These are phyloP conservation scores for Hirudinaria manillensis DNA, from an alignment of 2,888 invertebrate genomes.

Conservation along the genomic window DNA sequence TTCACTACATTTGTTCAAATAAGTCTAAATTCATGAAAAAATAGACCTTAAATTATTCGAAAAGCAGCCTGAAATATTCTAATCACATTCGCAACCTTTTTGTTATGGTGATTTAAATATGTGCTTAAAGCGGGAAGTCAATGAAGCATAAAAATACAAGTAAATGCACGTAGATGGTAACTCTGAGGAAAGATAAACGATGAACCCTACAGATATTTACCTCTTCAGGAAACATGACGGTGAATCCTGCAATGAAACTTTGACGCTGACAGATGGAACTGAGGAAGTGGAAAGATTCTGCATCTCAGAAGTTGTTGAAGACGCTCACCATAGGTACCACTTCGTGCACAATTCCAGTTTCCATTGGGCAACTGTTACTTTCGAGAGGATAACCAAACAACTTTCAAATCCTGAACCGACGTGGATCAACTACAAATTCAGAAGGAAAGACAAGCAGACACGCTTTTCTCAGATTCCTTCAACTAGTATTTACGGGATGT, in stretches of 20 bases:
- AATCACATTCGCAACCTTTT: background rate
- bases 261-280: slow-evolving; percentile 19
- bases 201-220: background rate
- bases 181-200: too few species aligned
- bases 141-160: background rate
- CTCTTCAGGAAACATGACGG: background rate
- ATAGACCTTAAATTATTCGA: background rate
- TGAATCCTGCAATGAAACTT: slow-evolving; percentile 26
- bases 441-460: slow-evolving; percentile 14
- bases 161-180: too few species aligned
- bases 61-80: background rate
- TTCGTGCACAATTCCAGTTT: slow-evolving; percentile 18
- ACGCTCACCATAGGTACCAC: slow-evolving; percentile 18
- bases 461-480: background rate
- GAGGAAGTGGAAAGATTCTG: slow-evolving; percentile 25
- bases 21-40: too few species aligned
- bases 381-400: slow-evolving; percentile 26
- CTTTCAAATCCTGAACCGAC: slow-evolving; percentile 34
- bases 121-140: background rate
- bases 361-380: slow-evolving; percentile 27
- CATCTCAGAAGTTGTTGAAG: slow-evolving; percentile 16
- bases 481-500: too few species aligned
- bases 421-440: slow-evolving; percentile 37
- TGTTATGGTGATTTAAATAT: background rate
- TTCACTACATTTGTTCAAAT: background rate